Conservation (phyloP, 2,888 invertebrate genomes). For the Apomyelois bistriatella region DNA sequence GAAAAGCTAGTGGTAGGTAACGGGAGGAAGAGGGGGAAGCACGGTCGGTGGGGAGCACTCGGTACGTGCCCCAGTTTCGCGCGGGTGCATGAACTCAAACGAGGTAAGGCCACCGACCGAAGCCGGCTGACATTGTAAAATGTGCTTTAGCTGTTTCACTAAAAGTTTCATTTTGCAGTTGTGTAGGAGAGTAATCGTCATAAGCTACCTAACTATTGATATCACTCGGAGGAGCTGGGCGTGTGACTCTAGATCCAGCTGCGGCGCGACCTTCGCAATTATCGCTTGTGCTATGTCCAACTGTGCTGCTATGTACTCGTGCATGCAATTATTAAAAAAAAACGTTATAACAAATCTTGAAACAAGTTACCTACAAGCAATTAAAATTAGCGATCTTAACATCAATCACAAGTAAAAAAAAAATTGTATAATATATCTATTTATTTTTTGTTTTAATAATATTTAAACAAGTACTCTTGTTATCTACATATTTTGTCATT, state of each 20-base stretch:
- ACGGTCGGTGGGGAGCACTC: conserved; percentile 52
- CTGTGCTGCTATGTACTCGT: conserved; percentile 24
- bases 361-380: no score
- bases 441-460: no score
- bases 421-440: no score
- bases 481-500: no score
- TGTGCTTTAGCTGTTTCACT: conserved; percentile 43
- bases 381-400: no score
- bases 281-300: conserved; percentile 56
- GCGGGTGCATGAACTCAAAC: conserved; percentile 79
- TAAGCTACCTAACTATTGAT: conserved; percentile 67
- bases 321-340: background rate
- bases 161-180: conserved; percentile 34
- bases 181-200: conserved; percentile 59
- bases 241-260: conserved; percentile 71
- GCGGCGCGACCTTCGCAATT: conserved; percentile 71
- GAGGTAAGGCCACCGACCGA: conserved; percentile 81
- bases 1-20: conserved; percentile 72
- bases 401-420: no score
- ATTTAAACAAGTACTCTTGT: no score
- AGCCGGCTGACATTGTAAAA: conserved; percentile 42
- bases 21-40: conserved; percentile 49
- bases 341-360: no score
- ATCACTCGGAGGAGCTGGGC: conserved; percentile 64
- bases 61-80: conserved; percentile 78